Conservation (phyloP, 2,113 vertebrate species). For the Corythaixoides concolor region DNA sequence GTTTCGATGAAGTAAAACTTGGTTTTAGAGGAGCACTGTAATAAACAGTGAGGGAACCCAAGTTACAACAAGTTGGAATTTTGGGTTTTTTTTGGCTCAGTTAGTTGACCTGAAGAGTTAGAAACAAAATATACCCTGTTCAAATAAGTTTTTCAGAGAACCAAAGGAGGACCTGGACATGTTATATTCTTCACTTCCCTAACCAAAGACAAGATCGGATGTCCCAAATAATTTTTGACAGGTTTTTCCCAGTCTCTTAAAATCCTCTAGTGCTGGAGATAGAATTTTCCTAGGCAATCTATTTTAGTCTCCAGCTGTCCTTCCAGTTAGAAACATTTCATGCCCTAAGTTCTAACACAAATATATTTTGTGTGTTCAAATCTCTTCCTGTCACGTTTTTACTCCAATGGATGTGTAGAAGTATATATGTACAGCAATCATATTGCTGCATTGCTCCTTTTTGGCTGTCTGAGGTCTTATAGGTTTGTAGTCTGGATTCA, state of each 20-base stretch:
- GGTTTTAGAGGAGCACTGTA: neutral
- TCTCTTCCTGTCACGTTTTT: neutral
- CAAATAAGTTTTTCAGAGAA: neutral
- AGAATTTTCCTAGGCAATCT: neutral
- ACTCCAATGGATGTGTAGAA: neutral
- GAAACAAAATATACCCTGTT: neutral
- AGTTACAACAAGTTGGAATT: neutral
- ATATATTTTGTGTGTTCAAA: neutral
- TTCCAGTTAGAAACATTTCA: neutral
- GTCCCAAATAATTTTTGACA: neutral
- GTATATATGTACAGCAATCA: neutral
- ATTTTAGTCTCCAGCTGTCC: neutral
- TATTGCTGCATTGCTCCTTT: neutral
- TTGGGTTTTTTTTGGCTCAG: neutral
- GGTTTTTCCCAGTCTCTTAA: neutral
- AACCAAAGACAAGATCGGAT: neutral
- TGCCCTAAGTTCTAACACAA: neutral
- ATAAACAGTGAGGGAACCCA: neutral
- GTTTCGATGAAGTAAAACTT: neutral
- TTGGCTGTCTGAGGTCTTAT: neutral
- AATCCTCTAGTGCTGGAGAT: neutral
- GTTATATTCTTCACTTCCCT: neutral
- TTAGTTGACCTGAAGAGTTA: neutral
- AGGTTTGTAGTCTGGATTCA: neutral
- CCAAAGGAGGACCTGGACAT: neutral